phyloP scores from a whole-genome alignment of 2,113 vertebrate genomes.

The Grammomys surdaster region DNA sequence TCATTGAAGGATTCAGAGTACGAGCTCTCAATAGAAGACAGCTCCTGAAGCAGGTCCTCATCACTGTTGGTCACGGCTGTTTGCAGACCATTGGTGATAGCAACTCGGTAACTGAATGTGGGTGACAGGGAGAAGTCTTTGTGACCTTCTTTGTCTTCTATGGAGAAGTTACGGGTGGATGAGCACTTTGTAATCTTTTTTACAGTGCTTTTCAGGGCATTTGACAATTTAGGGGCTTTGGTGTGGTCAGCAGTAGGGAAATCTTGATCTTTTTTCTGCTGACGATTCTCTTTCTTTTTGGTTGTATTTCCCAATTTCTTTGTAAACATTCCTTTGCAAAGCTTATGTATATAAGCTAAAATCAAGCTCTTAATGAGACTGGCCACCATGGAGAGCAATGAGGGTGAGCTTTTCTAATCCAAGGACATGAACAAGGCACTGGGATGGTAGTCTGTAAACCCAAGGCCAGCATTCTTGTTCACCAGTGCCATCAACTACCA shows the following conservation, averaged over 20 bases:
- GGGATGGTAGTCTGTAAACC: conserved; percentile 76
- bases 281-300: conserved; percentile 94
- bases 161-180: conserved; percentile 92
- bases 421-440: conserved; percentile 73
- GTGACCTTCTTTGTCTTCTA: conserved; percentile 91
- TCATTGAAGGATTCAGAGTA: conserved; percentile 94
- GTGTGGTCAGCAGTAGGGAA: conserved; percentile 88
- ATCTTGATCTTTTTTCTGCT: conserved; percentile 93
- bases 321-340: conserved; percentile 99
- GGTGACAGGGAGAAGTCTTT: conserved; percentile 96
- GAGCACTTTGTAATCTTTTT: conserved; percentile 96
- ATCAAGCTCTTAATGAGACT: conserved; percentile 92
- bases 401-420: conserved; percentile 82
- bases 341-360: conserved; percentile 94
- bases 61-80: conserved; percentile 90
- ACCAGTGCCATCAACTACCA: background rate
- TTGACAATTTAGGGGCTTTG: conserved; percentile 93
- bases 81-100: conserved; percentile 97
- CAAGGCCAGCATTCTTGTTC: conserved; percentile 78
- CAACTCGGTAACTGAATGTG: conserved; percentile 98
- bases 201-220: conserved; percentile 95
- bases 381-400: conserved; percentile 96
- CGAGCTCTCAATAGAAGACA: conserved; percentile 93
- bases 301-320: conserved; percentile 97
- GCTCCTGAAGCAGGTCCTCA: conserved; percentile 91